Evolutionary conservation across 1,140 invertebrate species (phyloP).

Genomic region (Bursaphelenchus mucronatus): DNA sequence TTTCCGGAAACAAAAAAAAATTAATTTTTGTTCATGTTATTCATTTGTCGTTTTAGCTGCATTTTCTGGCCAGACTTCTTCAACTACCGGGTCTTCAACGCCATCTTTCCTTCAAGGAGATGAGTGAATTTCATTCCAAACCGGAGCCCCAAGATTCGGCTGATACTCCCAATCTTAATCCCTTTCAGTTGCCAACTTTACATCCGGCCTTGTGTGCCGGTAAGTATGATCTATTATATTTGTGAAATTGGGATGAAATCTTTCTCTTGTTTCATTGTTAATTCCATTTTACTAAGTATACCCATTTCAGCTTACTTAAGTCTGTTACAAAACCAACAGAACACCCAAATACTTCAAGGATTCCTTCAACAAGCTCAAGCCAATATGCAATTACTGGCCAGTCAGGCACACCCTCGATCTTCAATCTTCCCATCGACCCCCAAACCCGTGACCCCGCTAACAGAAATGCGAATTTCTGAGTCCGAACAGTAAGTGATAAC

Average conservation of each 20-base stretch:
- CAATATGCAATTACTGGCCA: conserved; percentile 11
- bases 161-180: no score
- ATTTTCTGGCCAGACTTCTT: conserved; percentile 37
- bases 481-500: conserved; percentile 13
- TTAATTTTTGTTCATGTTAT: no score
- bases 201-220: conserved; percentile 18
- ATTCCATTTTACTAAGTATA: background rate
- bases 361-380: conserved; percentile 11
- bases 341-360: background rate
- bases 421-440: background rate
- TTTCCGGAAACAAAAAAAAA: no score
- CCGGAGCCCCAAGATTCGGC: no score
- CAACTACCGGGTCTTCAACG: conserved; percentile 35
- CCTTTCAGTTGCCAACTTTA: background rate
- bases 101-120: no score
- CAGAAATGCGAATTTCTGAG: conserved; percentile 10
- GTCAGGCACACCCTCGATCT: background rate
- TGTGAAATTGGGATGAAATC: no score
- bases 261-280: no score
- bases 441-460: background rate
- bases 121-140: no score
- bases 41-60: conserved; percentile 28
- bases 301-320: conserved; percentile 14
- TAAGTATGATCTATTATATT: background rate
- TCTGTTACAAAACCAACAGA: conserved; percentile 17